Evolutionary conservation across 2,888 invertebrate species (phyloP).

Genomic region (Lamellibrachia columna): DNA sequence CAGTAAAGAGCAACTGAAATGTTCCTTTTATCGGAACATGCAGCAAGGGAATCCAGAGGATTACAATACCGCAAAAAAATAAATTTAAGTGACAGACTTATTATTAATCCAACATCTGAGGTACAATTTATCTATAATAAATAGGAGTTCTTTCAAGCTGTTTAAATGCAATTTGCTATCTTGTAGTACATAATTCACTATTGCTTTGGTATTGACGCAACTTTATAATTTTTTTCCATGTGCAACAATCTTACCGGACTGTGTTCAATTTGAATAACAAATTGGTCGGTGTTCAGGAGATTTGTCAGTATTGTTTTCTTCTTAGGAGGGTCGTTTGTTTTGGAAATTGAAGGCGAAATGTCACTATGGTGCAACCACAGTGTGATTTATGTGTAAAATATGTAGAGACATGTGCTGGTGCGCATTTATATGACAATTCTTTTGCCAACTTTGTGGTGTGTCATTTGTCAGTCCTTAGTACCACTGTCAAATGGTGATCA

Average conservation of each 20-base stretch:
- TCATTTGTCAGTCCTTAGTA: background rate
- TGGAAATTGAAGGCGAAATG: background rate
- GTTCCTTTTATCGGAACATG: background rate
- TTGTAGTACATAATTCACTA: background rate
- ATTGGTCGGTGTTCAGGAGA: background rate
- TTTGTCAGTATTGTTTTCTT: constrained; percentile 7
- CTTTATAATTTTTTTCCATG: background rate
- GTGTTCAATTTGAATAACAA: constrained; percentile 7
- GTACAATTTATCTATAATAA: background rate
- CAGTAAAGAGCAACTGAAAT: background rate
- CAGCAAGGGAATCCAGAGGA: background rate
- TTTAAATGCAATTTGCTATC: background rate
- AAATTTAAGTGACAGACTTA: background rate
- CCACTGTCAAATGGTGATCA: background rate
- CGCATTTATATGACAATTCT: background rate
- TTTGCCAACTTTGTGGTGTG: background rate
- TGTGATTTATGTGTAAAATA: constrained; percentile 1
- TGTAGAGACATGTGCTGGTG: background rate
- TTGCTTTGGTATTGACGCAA: background rate
- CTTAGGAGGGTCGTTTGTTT: background rate
- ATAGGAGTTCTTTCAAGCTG: background rate
- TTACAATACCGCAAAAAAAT: background rate
- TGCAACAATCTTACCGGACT: background rate
- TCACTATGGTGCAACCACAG: background rate
- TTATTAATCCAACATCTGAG: background rate